A percentile compares a stretch with the other conserved stretches of the same genome.
phyloP scores from a whole-genome alignment of 2,797 vertebrate genomes.

The Coccyzus lansbergi region DNA sequence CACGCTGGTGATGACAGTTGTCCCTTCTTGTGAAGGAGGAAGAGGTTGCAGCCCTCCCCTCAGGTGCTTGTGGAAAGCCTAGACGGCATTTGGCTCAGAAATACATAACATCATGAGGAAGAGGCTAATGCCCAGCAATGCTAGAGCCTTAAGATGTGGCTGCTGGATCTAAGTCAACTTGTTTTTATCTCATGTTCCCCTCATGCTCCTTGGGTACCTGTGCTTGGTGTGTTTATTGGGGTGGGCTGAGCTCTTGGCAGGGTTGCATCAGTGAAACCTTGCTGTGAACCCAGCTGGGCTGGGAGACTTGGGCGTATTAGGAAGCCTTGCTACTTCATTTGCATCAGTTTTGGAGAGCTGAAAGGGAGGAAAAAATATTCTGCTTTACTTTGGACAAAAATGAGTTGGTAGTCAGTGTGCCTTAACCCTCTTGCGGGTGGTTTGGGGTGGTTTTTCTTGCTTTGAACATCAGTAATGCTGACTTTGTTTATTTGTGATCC shows the following conservation, averaged over 20 bases:
- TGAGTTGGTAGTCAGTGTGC: accelerated
- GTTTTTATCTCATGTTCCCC: too few species aligned
- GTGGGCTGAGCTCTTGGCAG: background rate
- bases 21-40: background rate
- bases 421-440: background rate
- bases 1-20: too few species aligned
- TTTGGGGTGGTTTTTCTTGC: background rate
- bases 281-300: background rate
- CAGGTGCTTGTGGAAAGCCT: background rate
- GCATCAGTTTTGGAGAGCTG: background rate
- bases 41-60: background rate
- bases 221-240: background rate
- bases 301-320: background rate
- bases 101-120: accelerated
- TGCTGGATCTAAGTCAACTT: background rate
- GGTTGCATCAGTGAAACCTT: background rate
- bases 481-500: background rate
- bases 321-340: too few species aligned
- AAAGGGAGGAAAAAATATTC: background rate
- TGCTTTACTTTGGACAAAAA: background rate
- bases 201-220: too few species aligned
- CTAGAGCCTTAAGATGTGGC: background rate
- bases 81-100: background rate
- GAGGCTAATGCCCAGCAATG: too few species aligned
- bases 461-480: background rate